Evolutionary conservation across 1,140 invertebrate genomes (phyloP).

Genomic region (Episyrphus balteatus): DNA sequence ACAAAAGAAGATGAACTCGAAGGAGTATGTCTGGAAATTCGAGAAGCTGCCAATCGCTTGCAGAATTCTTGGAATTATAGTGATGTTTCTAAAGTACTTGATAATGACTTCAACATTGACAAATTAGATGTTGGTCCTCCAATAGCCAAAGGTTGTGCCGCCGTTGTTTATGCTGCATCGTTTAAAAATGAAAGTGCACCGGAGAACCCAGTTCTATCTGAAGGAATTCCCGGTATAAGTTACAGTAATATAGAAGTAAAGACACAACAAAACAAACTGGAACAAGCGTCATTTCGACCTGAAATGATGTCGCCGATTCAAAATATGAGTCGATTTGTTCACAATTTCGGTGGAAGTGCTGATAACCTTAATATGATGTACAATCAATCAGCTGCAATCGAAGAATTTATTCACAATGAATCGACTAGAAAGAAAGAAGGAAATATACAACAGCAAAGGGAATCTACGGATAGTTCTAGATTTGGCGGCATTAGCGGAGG

Average conservation of each 20-base stretch:
- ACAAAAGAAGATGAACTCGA: constrained; percentile 70
- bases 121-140: constrained; percentile 56
- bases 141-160: constrained; percentile 73
- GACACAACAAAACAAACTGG: background rate
- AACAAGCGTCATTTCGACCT: constrained; percentile 6
- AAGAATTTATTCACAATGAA: constrained; percentile 13
- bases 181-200: constrained; percentile 28
- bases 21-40: constrained; percentile 66
- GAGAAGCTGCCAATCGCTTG: constrained; percentile 53
- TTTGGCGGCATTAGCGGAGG: constrained; percentile 6
- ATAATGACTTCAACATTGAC: constrained; percentile 40
- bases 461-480: background rate
- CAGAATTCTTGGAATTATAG: constrained; percentile 47
- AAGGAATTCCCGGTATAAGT: no score
- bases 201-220: background rate
- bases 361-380: constrained; percentile 29
- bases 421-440: no score
- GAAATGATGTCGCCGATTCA: constrained; percentile 28
- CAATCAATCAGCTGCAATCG: constrained; percentile 20
- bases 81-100: constrained; percentile 32
- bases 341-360: constrained; percentile 32
- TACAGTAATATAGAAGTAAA: background rate
- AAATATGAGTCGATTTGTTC: constrained; percentile 34
- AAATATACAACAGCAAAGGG: no score
- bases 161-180: constrained; percentile 65